Base-by-base conservation (phyloP, 2,797 vertebrate genomes). In the Dendrocincla tyrannina region DNA sequence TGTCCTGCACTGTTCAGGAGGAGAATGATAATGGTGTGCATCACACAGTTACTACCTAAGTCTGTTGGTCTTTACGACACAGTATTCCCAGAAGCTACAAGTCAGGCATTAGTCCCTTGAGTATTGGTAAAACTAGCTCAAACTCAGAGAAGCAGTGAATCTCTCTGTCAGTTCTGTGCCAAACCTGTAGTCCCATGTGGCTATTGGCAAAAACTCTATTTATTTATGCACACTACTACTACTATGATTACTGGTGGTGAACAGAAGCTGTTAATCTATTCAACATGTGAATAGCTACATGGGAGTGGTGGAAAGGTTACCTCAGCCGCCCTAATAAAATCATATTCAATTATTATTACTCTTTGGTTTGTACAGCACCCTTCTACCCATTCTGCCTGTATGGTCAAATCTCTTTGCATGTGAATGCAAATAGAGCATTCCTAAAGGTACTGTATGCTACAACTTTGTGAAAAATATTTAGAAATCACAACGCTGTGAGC, bases 21-120 rank as follows among this genome's bases (percentile, higher is more conserved):
- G 19, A 60, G 8, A 74, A 41, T 0, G 0, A 60, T 9, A 28
- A 1, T 17, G 3, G 6, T 50, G 8, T 56, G 41, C 0, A 0
- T 49, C 53, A 30, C 24, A 11, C 19, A 76, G 23, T 44, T 33
- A 25, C 8, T 47, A 15, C 12, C 5, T 16, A 18, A 7, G 16
- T 47, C 42, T 74, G 11, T 59, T 88, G 35, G 7, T 17, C 22
- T 63, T 67, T 55, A 39, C 37, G 20, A 41, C 9, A 37, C 7
- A 17, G 19, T 42, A 69, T 37, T 23, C 17, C 18, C 24, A 78
- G 64, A 72, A 64, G 17, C 10, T 81, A 30, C n/a, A 63, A 44
- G 12, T 13, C 33, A 76, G 46, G 10, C 42, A 24, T 19, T 13
- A 58, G 30, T 69, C 27, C 14, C 17, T 85, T 35, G 10, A 39